Evolutionary conservation across 92 coral and sea anemone species (phyloP).

Genomic region (Epizoanthus fatuus): DNA sequence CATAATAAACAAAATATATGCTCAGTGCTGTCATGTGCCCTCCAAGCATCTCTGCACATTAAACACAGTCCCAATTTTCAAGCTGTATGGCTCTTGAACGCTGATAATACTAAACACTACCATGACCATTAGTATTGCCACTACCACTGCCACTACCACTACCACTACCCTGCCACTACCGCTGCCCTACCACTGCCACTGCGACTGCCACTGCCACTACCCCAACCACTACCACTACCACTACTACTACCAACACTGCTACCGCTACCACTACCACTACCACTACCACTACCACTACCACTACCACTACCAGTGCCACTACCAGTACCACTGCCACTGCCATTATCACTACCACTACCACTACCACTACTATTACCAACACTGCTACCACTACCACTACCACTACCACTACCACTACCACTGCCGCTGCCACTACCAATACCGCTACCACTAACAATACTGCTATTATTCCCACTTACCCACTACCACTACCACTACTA

Average conservation of each 20-base stretch:
- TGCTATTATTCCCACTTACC: no score
- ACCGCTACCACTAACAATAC: no score
- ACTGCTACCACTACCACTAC: background rate
- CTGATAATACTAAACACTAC: no score
- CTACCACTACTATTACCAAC: background rate
- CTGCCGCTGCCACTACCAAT: no score
- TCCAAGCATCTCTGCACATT: background rate
- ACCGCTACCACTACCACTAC: constrained; percentile 21
- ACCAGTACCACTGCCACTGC: constrained; percentile 2
- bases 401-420: no score
- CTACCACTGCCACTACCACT: background rate
- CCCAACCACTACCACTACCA: constrained; percentile 12
- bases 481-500: background rate
- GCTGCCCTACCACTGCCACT: constrained; percentile 11
- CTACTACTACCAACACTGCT: background rate
- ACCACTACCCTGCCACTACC: constrained; percentile 15
- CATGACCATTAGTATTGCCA: background rate
- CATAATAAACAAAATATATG: background rate
- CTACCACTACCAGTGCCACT: background rate
- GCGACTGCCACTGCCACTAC: constrained; percentile 5
- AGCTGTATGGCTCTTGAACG: no score
- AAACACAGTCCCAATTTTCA: background rate
- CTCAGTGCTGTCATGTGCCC: background rate
- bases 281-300: constrained; percentile 16
- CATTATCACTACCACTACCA: background rate